Conservation (phyloP, 2,113 vertebrate genomes). For the Oreochromis aureus region DNA sequence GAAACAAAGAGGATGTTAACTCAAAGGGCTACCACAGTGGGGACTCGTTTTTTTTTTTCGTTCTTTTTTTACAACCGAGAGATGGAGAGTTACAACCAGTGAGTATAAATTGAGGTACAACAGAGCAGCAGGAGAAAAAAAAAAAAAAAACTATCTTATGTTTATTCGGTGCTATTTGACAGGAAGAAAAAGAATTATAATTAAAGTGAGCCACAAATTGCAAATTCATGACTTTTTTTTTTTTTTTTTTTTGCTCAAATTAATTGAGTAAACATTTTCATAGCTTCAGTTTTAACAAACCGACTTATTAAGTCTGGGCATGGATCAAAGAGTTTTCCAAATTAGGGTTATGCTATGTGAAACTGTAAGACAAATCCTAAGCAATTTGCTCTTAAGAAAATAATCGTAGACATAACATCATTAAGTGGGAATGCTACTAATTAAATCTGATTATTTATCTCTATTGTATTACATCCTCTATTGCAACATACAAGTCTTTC, state of each 20-base stretch:
- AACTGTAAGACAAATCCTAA: constrained; percentile 28
- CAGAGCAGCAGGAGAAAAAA: constrained; percentile 34
- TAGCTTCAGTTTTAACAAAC: constrained; percentile 18
- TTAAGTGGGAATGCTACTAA: constrained; percentile 40
- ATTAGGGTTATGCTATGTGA: constrained; percentile 24
- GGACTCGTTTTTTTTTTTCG: accelerated
- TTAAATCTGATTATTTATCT: constrained; percentile 34
- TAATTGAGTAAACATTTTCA: constrained; percentile 19
- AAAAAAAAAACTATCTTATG: background rate
- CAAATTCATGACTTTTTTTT: background rate
- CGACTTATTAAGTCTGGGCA: constrained; percentile 30
- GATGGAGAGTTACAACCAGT: background rate
- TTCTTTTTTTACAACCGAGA: background rate
- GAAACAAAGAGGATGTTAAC: constrained; percentile 22
- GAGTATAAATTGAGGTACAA: constrained; percentile 45
- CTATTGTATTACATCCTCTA: constrained; percentile 48
- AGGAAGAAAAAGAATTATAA: background rate
- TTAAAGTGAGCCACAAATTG: background rate
- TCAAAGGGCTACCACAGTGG: background rate
- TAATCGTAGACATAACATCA: constrained; percentile 38
- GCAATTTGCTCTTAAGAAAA: constrained; percentile 30
- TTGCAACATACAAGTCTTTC: constrained; percentile 15
- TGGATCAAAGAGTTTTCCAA: constrained; percentile 12
- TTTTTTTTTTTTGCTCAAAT: background rate
- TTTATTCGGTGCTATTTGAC: background rate